Base-by-base conservation (phyloP, 2,888 invertebrate genomes). In the Lithodes maja region DNA sequence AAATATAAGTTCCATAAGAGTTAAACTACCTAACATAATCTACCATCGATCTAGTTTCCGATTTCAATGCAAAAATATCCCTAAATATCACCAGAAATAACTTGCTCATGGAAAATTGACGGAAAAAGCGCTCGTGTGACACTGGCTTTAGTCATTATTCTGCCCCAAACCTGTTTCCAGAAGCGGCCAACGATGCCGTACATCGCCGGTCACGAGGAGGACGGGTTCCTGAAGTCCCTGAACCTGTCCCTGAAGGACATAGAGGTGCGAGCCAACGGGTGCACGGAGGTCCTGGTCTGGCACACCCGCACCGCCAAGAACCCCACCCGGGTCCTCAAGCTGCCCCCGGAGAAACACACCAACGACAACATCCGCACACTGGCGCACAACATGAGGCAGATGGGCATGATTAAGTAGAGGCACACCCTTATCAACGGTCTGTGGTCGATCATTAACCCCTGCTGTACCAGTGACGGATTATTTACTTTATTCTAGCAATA, bases 191-290 rank as follows among this genome's bases (percentile, higher is more conserved):
- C 94, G 53, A 96, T 96, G 96, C 96, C 96, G 0, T 96, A 95
- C 93, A 95, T 95, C 91, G 95, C 95, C 0, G 96, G 96, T 15
- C 95, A 96, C 93, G 96, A 97, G 93, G 97, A 97, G 93, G 97
- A 97, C 93, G 95, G 95, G 83, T 96, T 97, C 93, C 94, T 97
- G 50, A 94, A 95, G 82, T 96, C 96, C 92, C 94, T 97, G 81
- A 95, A 95, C 33, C 93, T 97, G 15, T 95, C 94, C 85, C 93
- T 96, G 15, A 94, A 95, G 61, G 96, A 97, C 83, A 96, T 97
- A 84, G 97, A 98, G 93, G 96, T 97, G 0, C 95, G 96, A 91
- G 97, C 97, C 1, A 95, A 95, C 17, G 96, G 96, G 93, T 97
- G 97, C 93, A 96, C 97, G 0, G 96, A 96, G 94, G 95, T 95